These are phyloP conservation scores for Caenorhabditis drosophilae DNA, from an alignment of 2,888 invertebrate species.

Conservation along the genomic window DNA sequence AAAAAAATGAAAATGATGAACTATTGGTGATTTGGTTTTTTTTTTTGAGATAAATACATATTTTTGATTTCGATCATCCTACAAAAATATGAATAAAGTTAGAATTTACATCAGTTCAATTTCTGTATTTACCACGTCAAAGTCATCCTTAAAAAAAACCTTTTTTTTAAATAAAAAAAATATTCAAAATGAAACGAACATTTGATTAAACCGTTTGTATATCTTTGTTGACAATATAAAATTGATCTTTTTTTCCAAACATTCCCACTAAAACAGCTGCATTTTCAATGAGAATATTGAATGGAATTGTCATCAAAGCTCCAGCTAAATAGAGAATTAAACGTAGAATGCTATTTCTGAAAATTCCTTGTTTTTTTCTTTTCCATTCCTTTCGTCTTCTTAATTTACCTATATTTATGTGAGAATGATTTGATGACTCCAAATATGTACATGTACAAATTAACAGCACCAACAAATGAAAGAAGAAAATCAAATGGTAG, in stretches of 20 bases:
- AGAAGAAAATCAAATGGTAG: constrained; percentile 83
- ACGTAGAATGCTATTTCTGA: constrained; percentile 60
- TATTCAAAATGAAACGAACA: background rate
- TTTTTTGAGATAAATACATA: background rate
- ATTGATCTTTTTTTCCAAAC: constrained; percentile 91
- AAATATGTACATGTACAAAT: constrained; percentile 96
- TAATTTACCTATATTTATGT: constrained; percentile 67
- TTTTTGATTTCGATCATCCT: background rate
- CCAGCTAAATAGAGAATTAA: constrained; percentile 74
- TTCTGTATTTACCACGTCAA: background rate
- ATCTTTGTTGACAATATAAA: constrained; percentile 89
- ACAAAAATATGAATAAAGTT: background rate
- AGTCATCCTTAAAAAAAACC: background rate
- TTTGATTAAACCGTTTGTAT: constrained; percentile 24
- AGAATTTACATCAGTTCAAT: background rate
- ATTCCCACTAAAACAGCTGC: constrained; percentile 94
- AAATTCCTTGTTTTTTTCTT: constrained; percentile 19
- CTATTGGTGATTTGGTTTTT: background rate
- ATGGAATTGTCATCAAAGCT: constrained; percentile 87
- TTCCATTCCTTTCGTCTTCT: background rate
- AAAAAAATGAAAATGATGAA: constrained; percentile 1
- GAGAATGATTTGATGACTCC: constrained; percentile 96
- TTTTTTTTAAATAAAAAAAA: background rate
- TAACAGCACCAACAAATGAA: constrained; percentile 89
- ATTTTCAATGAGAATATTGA: constrained; percentile 92